Base-by-base conservation (phyloP, 2,113 vertebrate species). In the Labeo catla region DNA sequence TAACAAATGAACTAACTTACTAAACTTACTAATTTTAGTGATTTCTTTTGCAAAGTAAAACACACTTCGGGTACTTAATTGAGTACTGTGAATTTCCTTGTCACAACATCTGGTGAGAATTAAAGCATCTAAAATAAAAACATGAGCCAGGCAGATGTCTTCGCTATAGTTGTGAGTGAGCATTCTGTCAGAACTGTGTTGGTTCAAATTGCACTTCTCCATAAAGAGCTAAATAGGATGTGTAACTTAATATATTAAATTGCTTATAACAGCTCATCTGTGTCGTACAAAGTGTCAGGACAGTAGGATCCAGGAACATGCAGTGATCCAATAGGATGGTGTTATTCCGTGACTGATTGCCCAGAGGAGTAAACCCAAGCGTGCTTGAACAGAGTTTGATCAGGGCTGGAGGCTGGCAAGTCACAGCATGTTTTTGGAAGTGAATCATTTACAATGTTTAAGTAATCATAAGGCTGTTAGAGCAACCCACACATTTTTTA, bases 191-290 rank as follows among this genome's bases (percentile, higher is more conserved):
- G 9, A 21, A 50, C 13, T 21, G 74, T 57, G 6, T 82, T 52
- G 47, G 74, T 68, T 85, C 36, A 28, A 68, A 21, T 43, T 63
- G 4, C 45, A 4, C 28, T 45, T 68, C 43, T 83, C 8, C 45
- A 76, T 49, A 73, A 83, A 83, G 39, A 68, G 36, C 12, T 81
- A n/a, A 49, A 86, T 80, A 12, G 49, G 1, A 77, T 13, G 16
- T 74, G 52, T 83, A 87, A 84, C 86, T 73, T 70, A 23, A 73
- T 87, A 83, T 66, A 68, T 65, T 49, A 74, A 76, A 76, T 59
- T 76, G 83, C 39, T 34, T 47, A 16, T 59, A 52, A 59, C 77
- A 21, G 36, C 73, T 61, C 47, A 50, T 82, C 80, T 39, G 2
- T 52, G 3, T 39, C 61, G 15, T 49, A 52, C 52, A 82, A 70